Conservation (phyloP, 2,888 invertebrate species). For the Andrena haemorrhoa region DNA sequence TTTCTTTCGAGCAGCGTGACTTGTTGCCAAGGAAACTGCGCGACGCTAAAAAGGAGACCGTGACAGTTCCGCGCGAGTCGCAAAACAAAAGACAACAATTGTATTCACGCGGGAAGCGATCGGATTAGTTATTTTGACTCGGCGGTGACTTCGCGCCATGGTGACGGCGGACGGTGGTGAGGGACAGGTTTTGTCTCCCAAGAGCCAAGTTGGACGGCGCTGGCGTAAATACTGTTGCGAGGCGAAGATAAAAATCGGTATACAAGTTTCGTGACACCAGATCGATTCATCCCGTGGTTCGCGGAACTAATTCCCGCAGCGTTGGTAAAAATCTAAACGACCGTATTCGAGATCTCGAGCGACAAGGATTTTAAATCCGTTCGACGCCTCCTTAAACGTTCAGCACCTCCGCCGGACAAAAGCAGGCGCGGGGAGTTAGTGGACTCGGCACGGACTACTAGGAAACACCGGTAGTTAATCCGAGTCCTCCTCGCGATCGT, state of each 20-base stretch:
- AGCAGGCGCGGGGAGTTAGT: conserved; percentile 8
- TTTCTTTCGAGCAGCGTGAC: no score
- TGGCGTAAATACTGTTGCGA: neutral
- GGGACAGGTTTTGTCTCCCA: no score
- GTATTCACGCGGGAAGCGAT: no score
- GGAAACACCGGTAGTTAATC: conserved; percentile 70
- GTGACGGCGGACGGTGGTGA: no score
- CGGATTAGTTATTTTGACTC: no score
- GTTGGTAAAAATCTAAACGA: neutral
- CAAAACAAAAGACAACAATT: no score
- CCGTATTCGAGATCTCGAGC: conserved; percentile 27
- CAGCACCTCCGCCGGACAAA: conserved; percentile 15
- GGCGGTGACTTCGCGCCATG: no score
- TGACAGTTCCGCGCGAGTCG: no score
- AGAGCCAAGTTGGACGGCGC: no score
- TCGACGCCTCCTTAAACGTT: conserved; percentile 6
- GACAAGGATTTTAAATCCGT: conserved; percentile 7
- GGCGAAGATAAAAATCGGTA: neutral
- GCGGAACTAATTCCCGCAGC: neutral
- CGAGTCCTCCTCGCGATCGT: conserved; percentile 60
- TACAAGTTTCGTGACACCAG: neutral
- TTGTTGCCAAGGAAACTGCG: no score
- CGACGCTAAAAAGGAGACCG: no score
- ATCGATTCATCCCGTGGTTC: neutral
- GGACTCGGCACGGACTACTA: conserved; percentile 50